Evolutionary conservation across 2,888 invertebrate genomes (phyloP).

Genomic region (Leptopilina drosophilae): DNA sequence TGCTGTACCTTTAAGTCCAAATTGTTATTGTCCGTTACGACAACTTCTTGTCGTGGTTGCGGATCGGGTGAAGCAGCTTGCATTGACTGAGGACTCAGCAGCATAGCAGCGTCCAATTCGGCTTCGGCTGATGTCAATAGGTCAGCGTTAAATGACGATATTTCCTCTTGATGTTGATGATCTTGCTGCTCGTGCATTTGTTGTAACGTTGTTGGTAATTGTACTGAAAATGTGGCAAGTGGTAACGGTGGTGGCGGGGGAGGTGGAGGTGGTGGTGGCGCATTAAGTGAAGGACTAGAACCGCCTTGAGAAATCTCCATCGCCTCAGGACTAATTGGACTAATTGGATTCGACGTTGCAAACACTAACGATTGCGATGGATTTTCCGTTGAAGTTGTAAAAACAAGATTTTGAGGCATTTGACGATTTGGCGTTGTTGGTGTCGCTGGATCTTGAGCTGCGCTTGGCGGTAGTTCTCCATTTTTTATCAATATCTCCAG

Average conservation of each 20-base stretch:
- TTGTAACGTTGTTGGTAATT: conserved; percentile 69
- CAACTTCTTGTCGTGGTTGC: conserved; percentile 74
- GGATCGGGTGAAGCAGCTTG: conserved; percentile 73
- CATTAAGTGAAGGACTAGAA: conserved; percentile 64
- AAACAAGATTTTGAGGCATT: conserved; percentile 73
- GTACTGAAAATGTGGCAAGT: conserved; percentile 74
- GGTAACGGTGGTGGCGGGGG: conserved; percentile 76
- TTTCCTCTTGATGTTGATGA: conserved; percentile 62
- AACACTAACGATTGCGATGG: conserved; percentile 71
- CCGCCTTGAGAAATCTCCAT: conserved; percentile 73
- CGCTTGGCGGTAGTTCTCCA: conserved; percentile 93
- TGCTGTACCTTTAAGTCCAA: conserved; percentile 71
- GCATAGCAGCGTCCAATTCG: conserved; percentile 75
- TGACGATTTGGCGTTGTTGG: conserved; percentile 78
- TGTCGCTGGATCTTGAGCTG: conserved; percentile 85
- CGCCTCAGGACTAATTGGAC: conserved; percentile 70
- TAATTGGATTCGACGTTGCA: conserved; percentile 69
- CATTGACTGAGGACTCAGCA: conserved; percentile 71
- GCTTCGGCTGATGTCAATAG: conserved; percentile 75
- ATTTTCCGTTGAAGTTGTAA: conserved; percentile 72
- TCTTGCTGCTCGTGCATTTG: conserved; percentile 65
- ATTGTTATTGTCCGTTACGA: conserved; percentile 73
- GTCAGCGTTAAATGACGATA: conserved; percentile 67
- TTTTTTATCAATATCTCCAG: conserved; percentile 95
- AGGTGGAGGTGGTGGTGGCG: conserved; percentile 62